A percentile compares a stretch with the other conserved stretches of the same genome.
phyloP scores from a whole-genome alignment of 2,113 vertebrate species.

The Empidonax alnorum region DNA sequence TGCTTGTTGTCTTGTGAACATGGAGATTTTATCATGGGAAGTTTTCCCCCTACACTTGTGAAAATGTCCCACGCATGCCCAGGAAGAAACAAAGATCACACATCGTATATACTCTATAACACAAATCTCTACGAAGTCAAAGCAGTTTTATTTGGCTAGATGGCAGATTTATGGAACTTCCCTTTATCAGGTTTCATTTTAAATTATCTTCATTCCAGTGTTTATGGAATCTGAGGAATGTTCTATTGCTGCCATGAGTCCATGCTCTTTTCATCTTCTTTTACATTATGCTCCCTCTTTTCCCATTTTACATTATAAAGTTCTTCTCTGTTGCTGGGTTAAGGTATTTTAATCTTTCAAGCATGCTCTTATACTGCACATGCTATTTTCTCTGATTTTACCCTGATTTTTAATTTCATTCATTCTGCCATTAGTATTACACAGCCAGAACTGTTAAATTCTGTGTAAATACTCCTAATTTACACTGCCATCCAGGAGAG shows the following conservation, averaged over 20 bases:
- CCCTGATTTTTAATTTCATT: neutral
- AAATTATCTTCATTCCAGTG: neutral
- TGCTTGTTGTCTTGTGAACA: neutral
- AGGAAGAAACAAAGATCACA: neutral
- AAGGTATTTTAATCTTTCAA: neutral
- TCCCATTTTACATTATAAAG: neutral
- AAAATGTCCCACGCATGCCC: neutral
- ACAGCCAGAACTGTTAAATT: neutral
- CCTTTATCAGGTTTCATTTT: neutral
- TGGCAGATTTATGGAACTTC: neutral
- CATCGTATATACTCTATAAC: neutral
- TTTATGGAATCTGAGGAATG: neutral
- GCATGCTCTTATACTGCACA: neutral
- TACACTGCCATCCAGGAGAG: neutral
- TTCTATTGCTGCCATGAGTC: neutral
- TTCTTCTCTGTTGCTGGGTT: neutral
- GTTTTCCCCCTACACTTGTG: neutral
- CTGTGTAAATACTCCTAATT: neutral
- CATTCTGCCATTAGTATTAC: neutral
- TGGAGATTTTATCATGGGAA: neutral
- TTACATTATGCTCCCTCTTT: accelerated
- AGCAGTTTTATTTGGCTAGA: neutral
- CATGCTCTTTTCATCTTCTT: neutral
- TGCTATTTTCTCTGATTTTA: neutral
- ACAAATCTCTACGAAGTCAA: neutral